phyloP scores from a whole-genome alignment of 2,888 invertebrate species.

The Emesis castigata region DNA sequence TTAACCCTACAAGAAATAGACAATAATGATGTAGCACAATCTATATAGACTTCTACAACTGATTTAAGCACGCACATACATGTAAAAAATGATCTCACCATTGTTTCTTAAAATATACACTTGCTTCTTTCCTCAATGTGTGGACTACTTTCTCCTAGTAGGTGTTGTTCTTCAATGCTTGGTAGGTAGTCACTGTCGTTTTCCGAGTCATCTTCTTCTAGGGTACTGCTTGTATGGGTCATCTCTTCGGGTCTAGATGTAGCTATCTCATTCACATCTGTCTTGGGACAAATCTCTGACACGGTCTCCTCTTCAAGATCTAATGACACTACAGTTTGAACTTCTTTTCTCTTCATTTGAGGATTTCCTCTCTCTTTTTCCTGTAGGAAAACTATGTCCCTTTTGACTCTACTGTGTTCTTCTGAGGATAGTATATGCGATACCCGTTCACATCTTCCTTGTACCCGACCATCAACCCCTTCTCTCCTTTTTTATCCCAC shows the following conservation, averaged over 20 bases:
- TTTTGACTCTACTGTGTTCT: constrained; percentile 23
- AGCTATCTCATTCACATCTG: constrained; percentile 10
- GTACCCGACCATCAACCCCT: constrained; percentile 31
- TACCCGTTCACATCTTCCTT: constrained; percentile 28
- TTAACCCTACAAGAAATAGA: no score
- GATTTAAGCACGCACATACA: no score
- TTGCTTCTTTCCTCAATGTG: no score
- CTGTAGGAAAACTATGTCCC: constrained; percentile 36
- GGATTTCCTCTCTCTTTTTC: background rate
- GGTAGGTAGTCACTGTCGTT: constrained; percentile 11
- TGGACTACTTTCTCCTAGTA: background rate
- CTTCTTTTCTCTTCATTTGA: constrained; percentile 1
- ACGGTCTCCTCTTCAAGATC: background rate
- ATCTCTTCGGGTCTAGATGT: constrained; percentile 15
- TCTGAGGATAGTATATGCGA: constrained; percentile 35
- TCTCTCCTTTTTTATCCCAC: constrained; percentile 32
- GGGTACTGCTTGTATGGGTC: constrained; percentile 17
- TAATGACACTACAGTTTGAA: background rate
- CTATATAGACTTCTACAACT: no score
- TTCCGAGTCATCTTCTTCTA: constrained; percentile 17
- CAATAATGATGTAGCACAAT: no score
- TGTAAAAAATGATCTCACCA: no score
- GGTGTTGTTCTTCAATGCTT: constrained; percentile 10
- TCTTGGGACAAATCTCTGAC: background rate
- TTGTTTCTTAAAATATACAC: no score